Base-by-base conservation (phyloP, 2,888 invertebrate species). In the Sarcophaga caerulescens region DNA sequence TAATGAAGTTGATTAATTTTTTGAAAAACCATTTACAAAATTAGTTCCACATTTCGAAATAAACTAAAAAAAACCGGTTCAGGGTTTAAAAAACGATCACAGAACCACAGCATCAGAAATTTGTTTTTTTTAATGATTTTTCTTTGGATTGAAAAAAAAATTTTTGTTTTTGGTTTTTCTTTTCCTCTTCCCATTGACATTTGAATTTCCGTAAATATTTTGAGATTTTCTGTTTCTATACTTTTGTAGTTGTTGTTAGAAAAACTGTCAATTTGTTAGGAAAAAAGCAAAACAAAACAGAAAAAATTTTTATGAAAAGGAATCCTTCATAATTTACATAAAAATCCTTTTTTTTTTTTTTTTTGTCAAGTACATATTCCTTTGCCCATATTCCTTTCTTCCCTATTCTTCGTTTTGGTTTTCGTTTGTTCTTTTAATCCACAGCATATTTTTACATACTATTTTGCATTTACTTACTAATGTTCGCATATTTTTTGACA, bases 401-500 rank as follows among this genome's bases (percentile, higher is more conserved):
- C 82, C 74, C 76, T 85, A 63, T 76, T 88, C 79, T 78, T 70
- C 76, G 76, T 70, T 82, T 81, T 47, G 44, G 81, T 75, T 86
- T 70, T 70, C 73, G 81, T 84, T 85, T 89, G 88, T 89, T 89
- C 88, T 89, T 89, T 84, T 77, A 75, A 85, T 81, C 68, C 73
- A 77, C 62, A 69, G 62, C 85, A 86, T 73, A 76, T 84, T 87
- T 85, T 87, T 85, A 84, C 85, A 85, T 87, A 76, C 4, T 14
- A 52, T 52, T 52, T 52, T 52, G 52, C 52, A 10, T 52, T 82
- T 84, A 80, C 88, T 81, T 85, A 86, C 88, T 85, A 89, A 80
- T 90, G 90, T 91, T 90, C 90, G 90, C 89, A 89, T 90, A 90
- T 91, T 91, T 86, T 91, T 90, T 91, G 91, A 91, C 91, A 91